phyloP scores from a whole-genome alignment of 2,113 vertebrate genomes.

The Sinocyclocheilus anshuiensis region DNA sequence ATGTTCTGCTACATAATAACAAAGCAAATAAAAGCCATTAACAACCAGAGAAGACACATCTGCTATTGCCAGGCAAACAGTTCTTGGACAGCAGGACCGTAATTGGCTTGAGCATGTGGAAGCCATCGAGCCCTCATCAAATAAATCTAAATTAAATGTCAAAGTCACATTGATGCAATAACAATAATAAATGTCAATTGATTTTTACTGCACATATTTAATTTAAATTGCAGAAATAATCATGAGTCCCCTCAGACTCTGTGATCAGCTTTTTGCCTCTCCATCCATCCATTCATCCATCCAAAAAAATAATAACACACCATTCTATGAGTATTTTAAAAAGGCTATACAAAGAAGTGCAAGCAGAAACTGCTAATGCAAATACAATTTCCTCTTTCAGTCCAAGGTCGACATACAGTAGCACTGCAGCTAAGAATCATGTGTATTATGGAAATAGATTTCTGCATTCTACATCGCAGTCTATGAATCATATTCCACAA shows the following conservation, averaged over 20 bases:
- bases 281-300: not conserved
- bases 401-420: not conserved
- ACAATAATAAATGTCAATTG: slow-evolving; percentile 2
- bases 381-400: not conserved
- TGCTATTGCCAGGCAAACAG: slow-evolving; percentile 8
- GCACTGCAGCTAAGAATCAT: not conserved
- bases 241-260: not conserved
- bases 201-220: not conserved
- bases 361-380: not conserved
- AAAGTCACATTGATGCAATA: slow-evolving; percentile 20
- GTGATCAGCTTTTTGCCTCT: not conserved
- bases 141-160: slow-evolving; percentile 21
- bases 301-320: not conserved
- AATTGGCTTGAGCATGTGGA: not conserved
- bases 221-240: not conserved
- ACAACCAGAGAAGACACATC: not conserved
- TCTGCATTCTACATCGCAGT: not conserved
- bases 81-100: not conserved
- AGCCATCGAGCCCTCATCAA: not conserved
- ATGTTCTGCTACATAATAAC: slow-evolving; percentile 9
- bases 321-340: not conserved
- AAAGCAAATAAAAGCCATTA: not conserved
- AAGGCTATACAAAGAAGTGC: not conserved
- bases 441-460: not conserved
- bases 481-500: not conserved